Percentiles rank a stretch among this genome's conserved stretches.
phyloP scores from a whole-genome alignment of 2,113 vertebrate species.

The Calidris pygmaea region DNA sequence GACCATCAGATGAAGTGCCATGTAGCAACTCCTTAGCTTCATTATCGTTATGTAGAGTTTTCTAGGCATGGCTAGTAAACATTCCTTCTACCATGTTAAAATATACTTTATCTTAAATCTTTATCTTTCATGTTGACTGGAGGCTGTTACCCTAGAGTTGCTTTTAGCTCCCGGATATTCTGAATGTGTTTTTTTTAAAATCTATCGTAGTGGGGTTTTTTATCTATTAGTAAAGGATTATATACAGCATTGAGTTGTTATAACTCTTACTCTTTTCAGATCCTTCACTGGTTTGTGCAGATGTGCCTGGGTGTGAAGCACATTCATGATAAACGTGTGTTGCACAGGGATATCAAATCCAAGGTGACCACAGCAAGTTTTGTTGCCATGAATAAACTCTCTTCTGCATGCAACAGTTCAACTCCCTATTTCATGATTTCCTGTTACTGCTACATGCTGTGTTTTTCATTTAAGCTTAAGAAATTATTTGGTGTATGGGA shows the following conservation, averaged over 20 bases:
- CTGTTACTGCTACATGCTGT: not conserved
- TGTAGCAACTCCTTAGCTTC: not conserved
- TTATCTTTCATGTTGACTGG: not conserved
- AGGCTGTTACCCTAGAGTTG: not conserved
- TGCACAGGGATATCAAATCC: conserved; percentile 94
- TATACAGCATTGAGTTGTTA: not conserved
- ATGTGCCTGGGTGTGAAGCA: conserved; percentile 88
- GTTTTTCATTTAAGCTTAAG: not conserved
- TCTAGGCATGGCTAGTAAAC: not conserved
- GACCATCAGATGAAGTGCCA: not conserved
- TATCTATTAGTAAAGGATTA: not conserved
- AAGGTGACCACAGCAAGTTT: conserved; percentile 79
- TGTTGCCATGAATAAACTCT: not conserved
- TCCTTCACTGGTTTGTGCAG: conserved; percentile 91
- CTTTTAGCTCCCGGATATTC: not conserved
- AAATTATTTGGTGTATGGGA: not conserved
- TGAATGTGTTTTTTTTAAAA: not conserved
- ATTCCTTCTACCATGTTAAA: not conserved
- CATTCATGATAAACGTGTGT: conserved; percentile 85
- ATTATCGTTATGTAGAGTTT: not conserved
- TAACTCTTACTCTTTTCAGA: conserved; percentile 67
- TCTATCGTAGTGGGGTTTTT: not conserved
- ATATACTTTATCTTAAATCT: not conserved
- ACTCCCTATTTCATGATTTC: not conserved
- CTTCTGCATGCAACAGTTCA: not conserved